Evolutionary conservation across 2,113 vertebrate species (phyloP), one percentile per base, ranked within the genome.

Genomic region (Serinus canaria): DNA sequence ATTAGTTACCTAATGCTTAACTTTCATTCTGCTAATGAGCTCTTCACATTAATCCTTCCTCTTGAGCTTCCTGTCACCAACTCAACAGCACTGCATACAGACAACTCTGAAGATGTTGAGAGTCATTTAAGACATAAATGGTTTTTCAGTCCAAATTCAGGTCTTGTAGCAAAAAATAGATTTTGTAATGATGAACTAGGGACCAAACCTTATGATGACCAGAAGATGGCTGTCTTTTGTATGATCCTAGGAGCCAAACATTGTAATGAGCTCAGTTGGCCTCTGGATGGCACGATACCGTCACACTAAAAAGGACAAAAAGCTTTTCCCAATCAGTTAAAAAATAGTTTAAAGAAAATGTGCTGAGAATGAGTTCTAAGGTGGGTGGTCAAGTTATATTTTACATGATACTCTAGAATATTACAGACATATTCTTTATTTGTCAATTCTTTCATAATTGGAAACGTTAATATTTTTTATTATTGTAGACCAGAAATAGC

Each of bases 281-380:
- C 95, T 96, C 96, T 97, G 95, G 96, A 89, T 95, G 96, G 96
- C 96, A 97, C 49, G 46, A 83, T 93, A 60, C 62, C 0, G 56
- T 96, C 76, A 68, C 41, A 39, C 52, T 63, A 39, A 77, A 90
- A 75, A 39, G 14, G 31, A 56, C 52, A 89, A 90, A 78, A 77
- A 53, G 27, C 79, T 80, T 90, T 80, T 72, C 72, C 64, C 66
- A 69, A 82, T 90, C 55, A 12, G 64, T 83, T 89, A 92, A 96
- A 94, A 95, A 96, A 90, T 86, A 3, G 3, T 72, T 90, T 77
- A 37, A 77, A 79, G 47, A 53, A 47, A 69, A 87, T n/a, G 20
- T 33, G 11, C 10, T 46, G 28, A 59, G 25, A 80, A 70, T 21
- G 1, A 67, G 47, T 50, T 88, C 35, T 41, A 18, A 70, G 1